Evolutionary conservation across 1,140 invertebrate genomes (phyloP).

Genomic region (Protaetia brevitarsis): DNA sequence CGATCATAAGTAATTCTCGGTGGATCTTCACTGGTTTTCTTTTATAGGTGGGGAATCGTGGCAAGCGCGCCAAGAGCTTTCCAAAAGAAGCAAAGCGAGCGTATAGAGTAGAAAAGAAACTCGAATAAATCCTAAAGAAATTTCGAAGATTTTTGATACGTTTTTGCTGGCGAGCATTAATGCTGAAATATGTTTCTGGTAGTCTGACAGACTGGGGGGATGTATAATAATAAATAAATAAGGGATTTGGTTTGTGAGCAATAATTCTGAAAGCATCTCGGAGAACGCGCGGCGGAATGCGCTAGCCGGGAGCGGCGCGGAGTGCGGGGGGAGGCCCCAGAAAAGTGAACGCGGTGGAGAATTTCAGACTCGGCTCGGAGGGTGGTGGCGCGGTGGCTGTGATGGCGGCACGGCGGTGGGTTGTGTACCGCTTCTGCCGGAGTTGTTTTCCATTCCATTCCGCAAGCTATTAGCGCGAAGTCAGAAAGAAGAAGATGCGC

Average conservation of each 20-base stretch:
- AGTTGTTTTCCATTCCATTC: slow-evolving; percentile 46
- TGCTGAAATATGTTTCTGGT: slow-evolving; percentile 20
- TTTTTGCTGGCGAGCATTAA: slow-evolving; percentile 16
- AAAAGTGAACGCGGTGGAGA: background rate
- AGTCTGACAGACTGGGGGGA: slow-evolving; percentile 19
- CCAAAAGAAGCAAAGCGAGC: background rate
- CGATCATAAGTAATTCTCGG: slow-evolving; percentile 1
- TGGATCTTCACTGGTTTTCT: background rate
- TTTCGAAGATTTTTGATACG: slow-evolving; percentile 22
- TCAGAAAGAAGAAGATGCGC: slow-evolving; percentile 43
- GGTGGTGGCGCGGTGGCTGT: slow-evolving; percentile 2
- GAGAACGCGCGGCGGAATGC: background rate
- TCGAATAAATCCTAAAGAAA: slow-evolving; percentile 11
- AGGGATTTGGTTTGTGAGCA: slow-evolving; percentile 21
- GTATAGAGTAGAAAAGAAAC: slow-evolving; percentile 2
- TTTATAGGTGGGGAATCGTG: background rate
- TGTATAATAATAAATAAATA: slow-evolving; percentile 23
- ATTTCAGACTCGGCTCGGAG: background rate
- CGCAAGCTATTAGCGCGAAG: slow-evolving; percentile 43
- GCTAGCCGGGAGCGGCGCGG: background rate
- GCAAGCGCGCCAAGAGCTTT: background rate
- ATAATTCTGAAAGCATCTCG: slow-evolving; percentile 20
- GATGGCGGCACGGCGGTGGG: background rate
- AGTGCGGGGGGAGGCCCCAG: background rate
- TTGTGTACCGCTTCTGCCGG: slow-evolving; percentile 31